Conservation (phyloP, 2,888 invertebrate species). For the Cerastis rubricosa region DNA sequence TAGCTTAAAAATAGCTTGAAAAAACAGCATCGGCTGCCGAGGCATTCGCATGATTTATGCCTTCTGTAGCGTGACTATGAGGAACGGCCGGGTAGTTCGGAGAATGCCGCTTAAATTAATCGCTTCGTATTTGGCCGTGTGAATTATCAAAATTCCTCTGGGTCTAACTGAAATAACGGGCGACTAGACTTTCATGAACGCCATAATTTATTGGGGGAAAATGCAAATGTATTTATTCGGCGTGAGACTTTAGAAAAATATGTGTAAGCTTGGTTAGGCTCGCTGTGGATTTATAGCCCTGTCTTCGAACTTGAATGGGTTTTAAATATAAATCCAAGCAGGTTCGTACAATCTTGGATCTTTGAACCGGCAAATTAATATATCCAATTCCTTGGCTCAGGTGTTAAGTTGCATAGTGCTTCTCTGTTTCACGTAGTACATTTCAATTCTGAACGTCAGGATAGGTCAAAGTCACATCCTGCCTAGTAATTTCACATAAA, state of each 20-base stretch:
- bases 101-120: constrained; percentile 84
- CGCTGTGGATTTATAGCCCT: constrained; percentile 40
- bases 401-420: constrained; percentile 20
- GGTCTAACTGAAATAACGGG: constrained; percentile 67
- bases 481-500: background rate
- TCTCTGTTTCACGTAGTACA: constrained; percentile 6
- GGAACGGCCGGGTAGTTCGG: constrained; percentile 80
- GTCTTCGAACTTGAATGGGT: constrained; percentile 50
- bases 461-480: constrained; percentile 27
- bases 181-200: constrained; percentile 62
- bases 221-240: constrained; percentile 61
- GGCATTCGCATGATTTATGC: constrained; percentile 82
- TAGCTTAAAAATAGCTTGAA: constrained; percentile 71
- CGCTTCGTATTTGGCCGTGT: constrained; percentile 77
- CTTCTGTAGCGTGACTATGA: constrained; percentile 81
- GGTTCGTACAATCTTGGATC: constrained; percentile 34
- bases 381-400: constrained; percentile 28
- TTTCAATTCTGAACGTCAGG: constrained; percentile 30
- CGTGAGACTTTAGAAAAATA: constrained; percentile 56
- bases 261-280: constrained; percentile 47
- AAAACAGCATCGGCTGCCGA: constrained; percentile 69
- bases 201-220: constrained; percentile 55
- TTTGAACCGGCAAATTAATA: constrained; percentile 44
- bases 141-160: constrained; percentile 75
- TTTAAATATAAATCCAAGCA: constrained; percentile 50